Evolutionary conservation across 2,797 vertebrate genomes (phyloP), one percentile per base, ranked within the genome.

Genomic region (Pangasius sanitwongsei): DNA sequence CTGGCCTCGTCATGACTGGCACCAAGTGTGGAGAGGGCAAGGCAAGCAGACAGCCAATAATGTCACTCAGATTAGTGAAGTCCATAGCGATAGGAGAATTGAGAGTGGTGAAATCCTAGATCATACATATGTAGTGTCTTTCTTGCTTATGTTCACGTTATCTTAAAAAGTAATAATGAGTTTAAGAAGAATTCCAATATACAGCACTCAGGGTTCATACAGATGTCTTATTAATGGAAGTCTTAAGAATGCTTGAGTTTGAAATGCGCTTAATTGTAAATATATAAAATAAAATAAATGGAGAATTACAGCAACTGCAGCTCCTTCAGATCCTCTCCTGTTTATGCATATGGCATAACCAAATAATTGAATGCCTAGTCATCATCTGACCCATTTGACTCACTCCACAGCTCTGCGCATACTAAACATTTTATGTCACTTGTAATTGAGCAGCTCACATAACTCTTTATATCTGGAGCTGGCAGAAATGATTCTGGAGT

Each of bases 21-120:
- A 99, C 98, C 25, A 98, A 97, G 84, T 99, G 98, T 65, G 97
- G 96, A 18, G 96, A 98, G 72, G 95, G 97, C 8, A 98, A 97
- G 97, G 98, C 98, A 89, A 92, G 96, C 65, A 59, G 11, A 57
- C 25, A 23, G 31, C 18, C n/a, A 57, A n/a, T 37, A 41, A 44
- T 57, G 8, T 57, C 86, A 57, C 61, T 20, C 61, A 37, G 3
- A 80, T 87, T 67, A 37, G n/a, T 53, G 61, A 23, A 41, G 44
- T 63, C 55, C 16, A 53, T 31, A 37, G 53, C 7, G n/a, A 20
- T 61, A n/a, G 59, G n/a, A 67, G 86, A 55, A 61, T 41, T 55
- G 25, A 20, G 23, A 74, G 55, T 57, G 7, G 7, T 59, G 53
- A 55, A 53, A 67, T 20, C 41, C 25, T 34, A 13, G 4, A 78